Evolutionary conservation across 1,140 invertebrate species (phyloP), one percentile per base, ranked within the genome.

Genomic region (Drosophila tristis): DNA sequence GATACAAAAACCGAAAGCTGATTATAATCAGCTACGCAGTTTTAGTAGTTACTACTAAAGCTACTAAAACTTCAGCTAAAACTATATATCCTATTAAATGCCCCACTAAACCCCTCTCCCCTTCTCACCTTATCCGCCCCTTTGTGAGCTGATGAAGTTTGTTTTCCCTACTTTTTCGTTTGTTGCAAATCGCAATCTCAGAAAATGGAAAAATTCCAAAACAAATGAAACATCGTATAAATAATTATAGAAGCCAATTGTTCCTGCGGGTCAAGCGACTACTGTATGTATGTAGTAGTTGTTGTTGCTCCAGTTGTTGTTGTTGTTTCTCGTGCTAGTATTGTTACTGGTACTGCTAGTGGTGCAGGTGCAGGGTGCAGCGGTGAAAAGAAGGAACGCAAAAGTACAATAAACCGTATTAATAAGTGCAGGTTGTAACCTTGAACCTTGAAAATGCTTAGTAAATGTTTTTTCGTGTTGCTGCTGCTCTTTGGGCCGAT

Each of bases 151-250:
- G 35, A 39, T 39, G 35, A 39, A 39, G 35, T 50, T 60, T 48
- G 20, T 48, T 11, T 63, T 39, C 13, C n/a, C 25, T 26, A 31
- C 2, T 50, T 45, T 58, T 65, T 51, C 11, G 35, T 66, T 29
- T 13, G n/a, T 70, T 44, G 25, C 35, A 39, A 39, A 13, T 49
- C 49, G 13, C 64, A 56, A 48, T 65, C 48, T 70, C 16, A 65
- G 20, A 61, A 84, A 67, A 78, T 90, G 86, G 86, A 82, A 90
- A 90, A 84, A 90, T 90, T 86, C 82, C 79, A 80, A 87, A 90
- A 90, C 87, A 90, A 90, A 90, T 90, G 87, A 90, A 90, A 90
- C 87, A 90, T 90, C 87, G 87, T 90, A 90, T 90, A 90, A 90
- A 90, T 84, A 90, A 90, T 90, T 90, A 86, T 75, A 90, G 76